Percentiles rank a stretch among this genome's conserved stretches.
phyloP scores from a whole-genome alignment of 2,797 vertebrate genomes.

The Falco berigora region DNA sequence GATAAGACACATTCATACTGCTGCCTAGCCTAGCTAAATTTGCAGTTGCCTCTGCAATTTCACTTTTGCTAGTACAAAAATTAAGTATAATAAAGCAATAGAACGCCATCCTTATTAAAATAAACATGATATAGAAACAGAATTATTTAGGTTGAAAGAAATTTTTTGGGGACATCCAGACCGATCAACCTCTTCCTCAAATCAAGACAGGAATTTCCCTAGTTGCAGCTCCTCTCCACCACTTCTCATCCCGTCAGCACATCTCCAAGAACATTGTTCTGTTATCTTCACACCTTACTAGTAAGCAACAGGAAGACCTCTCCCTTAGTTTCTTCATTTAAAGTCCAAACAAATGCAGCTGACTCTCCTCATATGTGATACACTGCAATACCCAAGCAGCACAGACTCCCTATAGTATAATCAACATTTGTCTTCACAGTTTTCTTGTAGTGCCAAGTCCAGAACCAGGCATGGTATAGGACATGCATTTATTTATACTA shows the following conservation, averaged over 20 bases:
- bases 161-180: not conserved
- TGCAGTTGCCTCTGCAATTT: not conserved
- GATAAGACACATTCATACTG: not conserved
- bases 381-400: not conserved
- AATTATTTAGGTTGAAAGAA: not conserved
- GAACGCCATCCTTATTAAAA: not conserved
- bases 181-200: not conserved
- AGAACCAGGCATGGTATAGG: accelerated
- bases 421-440: not conserved
- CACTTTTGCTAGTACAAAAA: not conserved
- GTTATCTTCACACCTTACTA: not conserved
- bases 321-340: not conserved
- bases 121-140: not conserved
- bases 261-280: not conserved
- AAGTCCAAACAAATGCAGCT: not conserved
- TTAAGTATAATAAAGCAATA: not conserved
- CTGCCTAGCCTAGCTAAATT: not conserved
- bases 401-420: not conserved
- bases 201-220: not conserved
- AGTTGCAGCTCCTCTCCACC: not conserved
- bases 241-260: not conserved
- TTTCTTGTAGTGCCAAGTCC: not conserved
- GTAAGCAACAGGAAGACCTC: not conserved
- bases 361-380: not conserved
- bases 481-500: not conserved